Conservation (phyloP, 2,797 vertebrate species). For the Agapornis canus region DNA sequence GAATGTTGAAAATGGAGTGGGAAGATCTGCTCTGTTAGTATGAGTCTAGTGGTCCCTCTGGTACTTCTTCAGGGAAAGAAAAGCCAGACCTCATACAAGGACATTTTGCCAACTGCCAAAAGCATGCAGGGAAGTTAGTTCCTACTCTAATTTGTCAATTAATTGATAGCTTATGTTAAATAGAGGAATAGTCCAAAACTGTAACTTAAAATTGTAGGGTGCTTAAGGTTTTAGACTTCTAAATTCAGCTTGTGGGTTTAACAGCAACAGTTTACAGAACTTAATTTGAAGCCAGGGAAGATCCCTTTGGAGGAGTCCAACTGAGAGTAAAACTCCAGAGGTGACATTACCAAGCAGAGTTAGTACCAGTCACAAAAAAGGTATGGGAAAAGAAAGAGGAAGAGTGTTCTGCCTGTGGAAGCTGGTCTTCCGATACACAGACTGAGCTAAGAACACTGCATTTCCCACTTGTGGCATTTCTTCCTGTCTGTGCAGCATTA, state of each 20-base stretch:
- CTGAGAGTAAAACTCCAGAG: background rate
- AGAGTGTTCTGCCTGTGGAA: accelerated
- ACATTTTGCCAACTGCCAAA: background rate
- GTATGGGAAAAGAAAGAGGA: background rate
- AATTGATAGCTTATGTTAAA: background rate
- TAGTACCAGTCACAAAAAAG: background rate
- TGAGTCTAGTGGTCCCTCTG: background rate
- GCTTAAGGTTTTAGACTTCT: background rate
- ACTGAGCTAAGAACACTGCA: background rate
- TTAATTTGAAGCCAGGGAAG: background rate
- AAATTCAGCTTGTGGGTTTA: background rate
- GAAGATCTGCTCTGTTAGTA: background rate
- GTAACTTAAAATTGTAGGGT: background rate
- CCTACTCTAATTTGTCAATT: background rate
- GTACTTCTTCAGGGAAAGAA: background rate
- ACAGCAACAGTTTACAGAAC: background rate
- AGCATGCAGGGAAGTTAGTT: background rate
- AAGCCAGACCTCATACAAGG: background rate
- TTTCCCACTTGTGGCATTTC: background rate
- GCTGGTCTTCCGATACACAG: background rate
- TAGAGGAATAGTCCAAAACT: background rate
- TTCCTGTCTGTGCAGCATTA: background rate
- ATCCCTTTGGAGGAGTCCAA: background rate
- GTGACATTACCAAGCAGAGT: background rate
- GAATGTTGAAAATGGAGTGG: background rate